Percentiles rank a stretch among this genome's conserved stretches.
Conservation (phyloP, 2,797 vertebrate genomes). For the Melanotaenia boesemani region DNA sequence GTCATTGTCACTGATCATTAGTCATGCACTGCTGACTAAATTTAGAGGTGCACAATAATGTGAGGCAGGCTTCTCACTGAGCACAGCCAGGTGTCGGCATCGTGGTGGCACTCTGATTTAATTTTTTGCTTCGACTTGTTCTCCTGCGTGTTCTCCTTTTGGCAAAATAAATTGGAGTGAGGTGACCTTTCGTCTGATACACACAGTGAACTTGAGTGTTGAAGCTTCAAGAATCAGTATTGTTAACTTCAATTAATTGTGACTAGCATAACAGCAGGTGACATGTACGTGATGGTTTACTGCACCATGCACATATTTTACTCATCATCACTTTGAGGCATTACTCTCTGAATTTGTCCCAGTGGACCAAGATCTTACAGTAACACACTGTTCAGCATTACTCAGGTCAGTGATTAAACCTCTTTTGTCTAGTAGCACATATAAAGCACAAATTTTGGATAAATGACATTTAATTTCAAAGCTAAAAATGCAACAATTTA, state of each 20-base stretch:
- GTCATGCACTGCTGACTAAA: slow-evolving; percentile 31
- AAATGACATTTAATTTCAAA: neutral
- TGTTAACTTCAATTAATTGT: slow-evolving; percentile 71
- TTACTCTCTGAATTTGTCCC: slow-evolving; percentile 39
- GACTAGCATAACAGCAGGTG: slow-evolving; percentile 56
- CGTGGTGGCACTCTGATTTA: slow-evolving; percentile 57
- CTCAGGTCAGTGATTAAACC: slow-evolving; percentile 5
- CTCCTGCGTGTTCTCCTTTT: slow-evolving; percentile 62
- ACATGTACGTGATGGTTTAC: slow-evolving; percentile 50
- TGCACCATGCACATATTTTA: slow-evolving; percentile 55
- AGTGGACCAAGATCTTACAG: slow-evolving; percentile 21
- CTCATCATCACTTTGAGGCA: slow-evolving; percentile 39
- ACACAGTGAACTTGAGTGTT: slow-evolving; percentile 53
- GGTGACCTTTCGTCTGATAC: slow-evolving; percentile 72
- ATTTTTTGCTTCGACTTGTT: slow-evolving; percentile 47
- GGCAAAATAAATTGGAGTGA: slow-evolving; percentile 68
- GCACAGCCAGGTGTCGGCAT: slow-evolving; percentile 53
- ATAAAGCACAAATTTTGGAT: no score
- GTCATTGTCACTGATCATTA: slow-evolving; percentile 59
- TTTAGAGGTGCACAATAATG: slow-evolving; percentile 23
- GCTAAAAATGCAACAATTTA: neutral
- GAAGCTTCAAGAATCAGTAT: slow-evolving; percentile 58
- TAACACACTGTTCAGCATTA: slow-evolving; percentile 17
- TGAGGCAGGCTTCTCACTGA: slow-evolving; percentile 39
- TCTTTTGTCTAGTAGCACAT: neutral